Evolutionary conservation across 2,888 invertebrate genomes (phyloP).

Genomic region (Pollenia angustigena): DNA sequence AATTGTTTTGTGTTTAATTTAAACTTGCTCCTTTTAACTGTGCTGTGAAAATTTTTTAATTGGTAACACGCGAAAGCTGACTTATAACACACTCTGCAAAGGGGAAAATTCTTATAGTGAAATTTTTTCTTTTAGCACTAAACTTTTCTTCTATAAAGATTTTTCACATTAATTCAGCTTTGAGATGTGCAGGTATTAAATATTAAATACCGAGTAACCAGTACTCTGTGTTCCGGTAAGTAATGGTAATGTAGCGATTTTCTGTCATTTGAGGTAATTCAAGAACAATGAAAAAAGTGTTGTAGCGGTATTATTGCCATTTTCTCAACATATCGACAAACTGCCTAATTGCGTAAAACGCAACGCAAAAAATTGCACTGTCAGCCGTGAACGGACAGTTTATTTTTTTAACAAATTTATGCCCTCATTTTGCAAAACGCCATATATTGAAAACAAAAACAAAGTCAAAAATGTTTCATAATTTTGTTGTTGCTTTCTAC

Average conservation of each 20-base stretch:
- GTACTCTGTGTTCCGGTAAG: neutral
- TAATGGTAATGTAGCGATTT: conserved; percentile 1
- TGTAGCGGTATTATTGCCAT: too few species aligned
- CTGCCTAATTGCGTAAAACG: too few species aligned
- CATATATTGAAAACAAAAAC: too few species aligned
- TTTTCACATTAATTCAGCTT: conserved; percentile 63
- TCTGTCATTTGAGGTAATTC: neutral
- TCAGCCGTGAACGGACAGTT: too few species aligned
- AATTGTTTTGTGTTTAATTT: conserved; percentile 21
- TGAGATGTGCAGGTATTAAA: neutral
- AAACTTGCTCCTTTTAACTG: conserved; percentile 12
- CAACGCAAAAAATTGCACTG: too few species aligned
- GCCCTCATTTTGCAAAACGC: too few species aligned
- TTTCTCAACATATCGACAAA: too few species aligned
- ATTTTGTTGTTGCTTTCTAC: too few species aligned
- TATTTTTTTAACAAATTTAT: too few species aligned
- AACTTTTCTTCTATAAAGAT: conserved; percentile 62
- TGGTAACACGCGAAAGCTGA: conserved; percentile 69
- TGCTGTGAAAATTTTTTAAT: conserved; percentile 52
- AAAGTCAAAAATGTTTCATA: too few species aligned
- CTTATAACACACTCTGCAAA: conserved; percentile 68
- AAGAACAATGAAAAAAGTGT: too few species aligned
- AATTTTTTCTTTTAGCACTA: conserved; percentile 64
- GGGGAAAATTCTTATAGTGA: conserved; percentile 72
- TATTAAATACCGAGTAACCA: neutral